Percentiles rank a stretch among this genome's conserved stretches.
These are phyloP conservation scores for Rosalia funebris DNA, from an alignment of 2,888 invertebrate species.

Conservation along the genomic window DNA sequence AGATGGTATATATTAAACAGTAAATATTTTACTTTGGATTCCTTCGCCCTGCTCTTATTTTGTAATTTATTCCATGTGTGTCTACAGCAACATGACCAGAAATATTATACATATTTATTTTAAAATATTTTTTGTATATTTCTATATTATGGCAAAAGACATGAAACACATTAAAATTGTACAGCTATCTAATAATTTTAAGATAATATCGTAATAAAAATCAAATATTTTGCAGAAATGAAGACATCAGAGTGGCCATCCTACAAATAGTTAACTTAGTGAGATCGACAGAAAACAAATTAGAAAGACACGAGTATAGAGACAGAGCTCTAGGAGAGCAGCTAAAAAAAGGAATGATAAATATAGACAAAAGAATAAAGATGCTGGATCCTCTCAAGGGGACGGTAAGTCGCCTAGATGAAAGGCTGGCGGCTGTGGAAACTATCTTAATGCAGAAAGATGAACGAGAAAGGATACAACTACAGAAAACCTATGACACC, in stretches of 20 bases:
- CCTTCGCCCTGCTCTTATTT: too few relatives aligned
- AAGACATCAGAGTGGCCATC: constrained; percentile 82
- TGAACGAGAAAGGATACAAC: constrained; percentile 72
- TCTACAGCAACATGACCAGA: too few relatives aligned
- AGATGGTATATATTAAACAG: too few relatives aligned
- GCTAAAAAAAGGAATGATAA: constrained; percentile 76
- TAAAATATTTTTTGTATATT: too few relatives aligned
- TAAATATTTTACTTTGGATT: too few relatives aligned
- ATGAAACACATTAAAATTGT: too few relatives aligned
- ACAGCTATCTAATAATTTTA: too few relatives aligned
- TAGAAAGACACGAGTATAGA: constrained; percentile 85
- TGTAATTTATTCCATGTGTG: too few relatives aligned
- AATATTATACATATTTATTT: too few relatives aligned
- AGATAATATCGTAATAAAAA: too few relatives aligned
- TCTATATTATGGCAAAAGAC: too few relatives aligned
- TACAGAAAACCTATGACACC: constrained; percentile 72
- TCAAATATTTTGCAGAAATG: constrained; percentile 70
- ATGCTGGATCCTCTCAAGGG: constrained; percentile 76
- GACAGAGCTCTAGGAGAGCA: constrained; percentile 83
- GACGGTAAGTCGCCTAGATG: constrained; percentile 77
- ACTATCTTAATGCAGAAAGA: constrained; percentile 79
- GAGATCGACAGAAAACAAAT: constrained; percentile 80
- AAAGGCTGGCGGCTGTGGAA: constrained; percentile 79
- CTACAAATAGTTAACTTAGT: constrained; percentile 83
- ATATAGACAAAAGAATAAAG: constrained; percentile 78